These are phyloP conservation scores for Linnaemya vulpina DNA, from an alignment of 2,888 invertebrate species.

Conservation along the genomic window DNA sequence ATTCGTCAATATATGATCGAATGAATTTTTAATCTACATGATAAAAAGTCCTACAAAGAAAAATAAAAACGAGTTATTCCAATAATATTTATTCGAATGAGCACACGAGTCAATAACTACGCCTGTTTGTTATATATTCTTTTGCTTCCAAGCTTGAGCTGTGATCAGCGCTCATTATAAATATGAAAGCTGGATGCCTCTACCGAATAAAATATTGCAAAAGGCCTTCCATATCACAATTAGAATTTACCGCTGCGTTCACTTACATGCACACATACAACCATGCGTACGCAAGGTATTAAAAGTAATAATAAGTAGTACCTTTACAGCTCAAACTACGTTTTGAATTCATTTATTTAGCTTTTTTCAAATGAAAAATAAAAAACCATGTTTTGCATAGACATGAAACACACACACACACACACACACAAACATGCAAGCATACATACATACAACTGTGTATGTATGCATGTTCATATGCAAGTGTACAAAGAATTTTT, in stretches of 20 bases:
- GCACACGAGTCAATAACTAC: too few relatives aligned
- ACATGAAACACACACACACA: constrained; percentile 74
- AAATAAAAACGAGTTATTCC: too few relatives aligned
- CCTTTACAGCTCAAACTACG: constrained; percentile 75
- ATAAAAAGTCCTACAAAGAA: too few relatives aligned
- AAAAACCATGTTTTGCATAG: constrained; percentile 72
- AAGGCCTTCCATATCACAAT: neutral
- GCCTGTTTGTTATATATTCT: too few relatives aligned
- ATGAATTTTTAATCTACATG: too few relatives aligned
- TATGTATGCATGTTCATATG: neutral
- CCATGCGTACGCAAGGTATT: constrained; percentile 76
- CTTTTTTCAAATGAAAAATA: constrained; percentile 41
- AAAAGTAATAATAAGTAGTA: constrained; percentile 81
- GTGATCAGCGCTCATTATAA: too few relatives aligned
- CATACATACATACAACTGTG: constrained; percentile 55
- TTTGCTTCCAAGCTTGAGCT: too few relatives aligned
- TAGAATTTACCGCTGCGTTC: neutral
- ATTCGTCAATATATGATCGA: too few relatives aligned
- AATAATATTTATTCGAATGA: too few relatives aligned
- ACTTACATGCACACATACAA: constrained; percentile 7
- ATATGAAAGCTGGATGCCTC: too few relatives aligned
- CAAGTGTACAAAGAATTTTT: constrained; percentile 14
- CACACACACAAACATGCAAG: constrained; percentile 54
- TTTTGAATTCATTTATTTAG: constrained; percentile 67
- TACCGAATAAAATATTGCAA: neutral